Evolutionary conservation across 2,113 vertebrate species (phyloP), one percentile per base, ranked within the genome.

Genomic region (Greenwoodochromis staneri): DNA sequence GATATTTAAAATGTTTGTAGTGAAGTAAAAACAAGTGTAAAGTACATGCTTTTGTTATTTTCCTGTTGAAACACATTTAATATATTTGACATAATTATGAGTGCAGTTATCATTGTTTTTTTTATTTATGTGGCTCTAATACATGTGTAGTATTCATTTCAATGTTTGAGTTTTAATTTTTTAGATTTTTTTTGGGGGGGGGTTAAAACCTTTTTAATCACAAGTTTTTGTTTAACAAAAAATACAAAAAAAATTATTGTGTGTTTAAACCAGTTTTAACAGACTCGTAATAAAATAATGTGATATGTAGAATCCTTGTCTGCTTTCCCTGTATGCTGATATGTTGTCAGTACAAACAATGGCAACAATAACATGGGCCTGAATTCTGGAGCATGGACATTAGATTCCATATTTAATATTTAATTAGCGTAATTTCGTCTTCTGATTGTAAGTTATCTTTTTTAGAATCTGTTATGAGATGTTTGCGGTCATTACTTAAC

Each of bases 381-480:
- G 42, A 29, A 36, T 80, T 55, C 34, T 76, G 73, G 40, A 53
- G 19, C 81, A n/a, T 76, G 45, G 84, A n/a, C 42, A 45, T 73
- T 21, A 66, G 34, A 66, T 66, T 66, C 10, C 61, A 12, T 8
- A 38, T 38, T 66, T 63, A 63, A 63, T n/a, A 63, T 63, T 8
- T 66, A n/a, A 66, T 53, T 21, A 36, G 21, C 11, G 16, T 59
- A 38, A 42, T 17, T 31, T 40, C 1, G 1, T 55, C 14, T 54
- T 53, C 36, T 84, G 49, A 66, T 3, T 38, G 4, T 5, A 66
- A 66, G 10, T 29, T 16, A 42, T 27, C 38, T 36, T 84, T 84
- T 91, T 88, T 34, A 66, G 61, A 17, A 78, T 73, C 19, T 19
- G 1, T 63, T n/a, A 21, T 34, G 57, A 42, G 40, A 82, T 45